Base-by-base conservation (phyloP, 2,797 vertebrate species). In the Hybognathus amarus region DNA sequence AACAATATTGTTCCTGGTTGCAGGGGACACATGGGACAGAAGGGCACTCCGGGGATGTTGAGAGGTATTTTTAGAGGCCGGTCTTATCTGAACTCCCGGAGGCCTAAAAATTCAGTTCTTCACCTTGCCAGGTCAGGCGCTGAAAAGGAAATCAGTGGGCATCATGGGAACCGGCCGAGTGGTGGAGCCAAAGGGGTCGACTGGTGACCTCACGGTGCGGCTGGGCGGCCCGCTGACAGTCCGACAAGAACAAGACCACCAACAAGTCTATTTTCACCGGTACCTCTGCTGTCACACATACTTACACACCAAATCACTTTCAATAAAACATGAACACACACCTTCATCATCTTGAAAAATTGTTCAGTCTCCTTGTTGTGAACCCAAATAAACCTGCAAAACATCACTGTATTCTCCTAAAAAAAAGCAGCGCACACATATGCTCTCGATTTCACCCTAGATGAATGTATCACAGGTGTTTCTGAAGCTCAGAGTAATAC, bases 21-120 rank as follows among this genome's bases (percentile, higher is more conserved):
- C 52, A 74, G 12, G 47, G 66, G 52, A 75, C 77, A 61, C 50
- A 56, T 52, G 77, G 83, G 77, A 80, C 81, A 80, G 71, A 76
- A 40, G 40, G 56, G 64, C 82, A 76, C 79, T 79, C 33, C 61
- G 33, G 79, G 83, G 80, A 61, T 78, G 81, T 64, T 63, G 85
- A 86, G 83, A 83, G 87, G 89, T 94, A 94, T 94, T 94, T 95
- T 94, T 92, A 93, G 94, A 93, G 91, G 90, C 91, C 86, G 87
- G 89, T 92, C 91, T 93, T 94, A 94, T 94, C 93, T 81, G 67
- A 79, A 52, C 66, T 81, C 59, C 88, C 87, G 0, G 13, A 84
- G 90, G 91, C 90, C 67, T 20, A 80, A 89, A n/a, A 83, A 88
- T 91, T 87, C 69, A 54, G 81, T 83, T 8, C 47, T 88, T 91